A percentile compares a stretch with the other conserved stretches of the same genome.
Conservation (phyloP, 1,140 invertebrate species). For the Anthonomus grandis region DNA sequence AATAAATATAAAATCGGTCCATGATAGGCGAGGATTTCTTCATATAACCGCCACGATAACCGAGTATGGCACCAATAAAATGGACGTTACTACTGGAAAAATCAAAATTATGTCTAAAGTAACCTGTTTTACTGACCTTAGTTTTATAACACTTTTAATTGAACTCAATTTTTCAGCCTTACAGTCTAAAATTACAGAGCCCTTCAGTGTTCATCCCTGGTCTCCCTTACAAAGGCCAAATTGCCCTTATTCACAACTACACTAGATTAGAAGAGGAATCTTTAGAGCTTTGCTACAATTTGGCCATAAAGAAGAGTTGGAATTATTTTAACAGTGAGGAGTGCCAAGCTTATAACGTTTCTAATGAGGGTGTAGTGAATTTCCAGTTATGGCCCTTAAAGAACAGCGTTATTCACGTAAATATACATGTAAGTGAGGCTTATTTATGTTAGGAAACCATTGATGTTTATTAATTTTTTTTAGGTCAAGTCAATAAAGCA, state of each 20-base stretch:
- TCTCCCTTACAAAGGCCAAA: constrained; percentile 58
- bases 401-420: constrained; percentile 38
- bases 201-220: constrained; percentile 58
- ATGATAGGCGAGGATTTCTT: constrained; percentile 25
- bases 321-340: constrained; percentile 38
- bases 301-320: constrained; percentile 43
- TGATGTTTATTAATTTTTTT: constrained; percentile 4
- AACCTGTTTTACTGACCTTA: background rate
- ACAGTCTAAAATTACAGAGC: constrained; percentile 52
- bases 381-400: constrained; percentile 35
- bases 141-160: background rate
- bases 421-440: constrained; percentile 32
- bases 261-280: constrained; percentile 30
- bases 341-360: constrained; percentile 36
- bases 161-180: background rate
- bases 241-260: constrained; percentile 36
- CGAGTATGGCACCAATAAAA: constrained; percentile 57
- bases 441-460: background rate
- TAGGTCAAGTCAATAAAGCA: constrained; percentile 39
- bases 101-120: constrained; percentile 49
- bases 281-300: constrained; percentile 43
- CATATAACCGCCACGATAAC: constrained; percentile 56
- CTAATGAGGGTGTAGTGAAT: background rate
- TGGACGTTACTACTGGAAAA: constrained; percentile 51
- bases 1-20: constrained; percentile 42